These are phyloP conservation scores for Trachelus stipa DNA, from an alignment of 2,888 invertebrate genomes.

Conservation along the genomic window DNA sequence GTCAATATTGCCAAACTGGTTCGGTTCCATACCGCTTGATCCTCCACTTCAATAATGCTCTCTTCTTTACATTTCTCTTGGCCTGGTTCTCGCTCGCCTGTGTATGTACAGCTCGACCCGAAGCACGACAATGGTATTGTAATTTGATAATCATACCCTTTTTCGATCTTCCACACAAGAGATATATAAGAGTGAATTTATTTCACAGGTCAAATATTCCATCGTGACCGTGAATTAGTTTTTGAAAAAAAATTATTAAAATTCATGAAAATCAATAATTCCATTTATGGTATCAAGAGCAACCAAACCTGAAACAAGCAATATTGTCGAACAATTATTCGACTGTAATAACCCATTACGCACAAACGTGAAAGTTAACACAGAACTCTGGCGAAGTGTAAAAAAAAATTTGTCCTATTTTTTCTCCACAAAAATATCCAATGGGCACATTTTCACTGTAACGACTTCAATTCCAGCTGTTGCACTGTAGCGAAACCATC, in stretches of 20 bases:
- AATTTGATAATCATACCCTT: neutral
- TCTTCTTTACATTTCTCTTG: constrained; percentile 1
- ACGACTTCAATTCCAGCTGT: neutral
- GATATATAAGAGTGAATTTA: neutral
- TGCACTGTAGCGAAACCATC: neutral
- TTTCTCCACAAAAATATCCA: neutral
- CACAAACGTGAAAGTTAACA: neutral
- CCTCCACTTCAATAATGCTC: neutral
- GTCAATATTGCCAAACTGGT: constrained; percentile 20
- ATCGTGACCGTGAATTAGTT: neutral
- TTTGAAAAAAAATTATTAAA: neutral
- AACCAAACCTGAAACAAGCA: too few relatives aligned
- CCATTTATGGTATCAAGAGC: too few relatives aligned
- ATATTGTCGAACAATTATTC: too few relatives aligned
- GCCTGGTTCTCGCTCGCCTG: neutral
- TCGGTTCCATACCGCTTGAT: neutral
- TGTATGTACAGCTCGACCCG: neutral
- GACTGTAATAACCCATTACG: neutral
- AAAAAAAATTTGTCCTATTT: neutral
- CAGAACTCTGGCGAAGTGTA: neutral
- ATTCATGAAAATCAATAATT: neutral
- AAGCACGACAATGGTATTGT: neutral
- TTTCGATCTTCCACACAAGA: neutral
- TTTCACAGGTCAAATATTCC: neutral
- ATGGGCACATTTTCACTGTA: constrained; percentile 14